These are phyloP conservation scores for Pangasianodon hypophthalmus DNA, from an alignment of 2,113 vertebrate genomes.

Conservation along the genomic window DNA sequence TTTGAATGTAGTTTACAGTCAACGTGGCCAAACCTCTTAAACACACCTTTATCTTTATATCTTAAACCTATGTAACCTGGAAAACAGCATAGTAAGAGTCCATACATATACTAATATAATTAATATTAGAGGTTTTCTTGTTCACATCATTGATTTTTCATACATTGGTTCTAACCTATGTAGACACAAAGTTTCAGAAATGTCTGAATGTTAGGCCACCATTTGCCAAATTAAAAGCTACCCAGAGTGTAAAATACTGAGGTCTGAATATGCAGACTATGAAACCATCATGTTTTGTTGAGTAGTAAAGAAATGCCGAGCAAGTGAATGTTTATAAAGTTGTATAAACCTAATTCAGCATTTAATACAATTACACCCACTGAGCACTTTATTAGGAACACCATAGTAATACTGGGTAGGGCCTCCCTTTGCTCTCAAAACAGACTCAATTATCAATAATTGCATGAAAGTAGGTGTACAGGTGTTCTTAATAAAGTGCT, in stretches of 20 bases:
- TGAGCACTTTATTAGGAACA: too few species aligned
- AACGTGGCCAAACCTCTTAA: not conserved
- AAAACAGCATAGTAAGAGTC: not conserved
- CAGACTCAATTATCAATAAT: too few species aligned
- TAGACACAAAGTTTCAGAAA: not conserved
- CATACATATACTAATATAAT: not conserved
- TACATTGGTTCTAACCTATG: not conserved
- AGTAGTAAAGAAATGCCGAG: not conserved
- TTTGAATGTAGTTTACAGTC: not conserved
- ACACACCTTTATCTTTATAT: not conserved
- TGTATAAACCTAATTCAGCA: not conserved
- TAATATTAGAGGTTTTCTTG: not conserved
- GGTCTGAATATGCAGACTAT: not conserved
- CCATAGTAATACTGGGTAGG: too few species aligned
- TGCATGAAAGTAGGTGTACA: not conserved
- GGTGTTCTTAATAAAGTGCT: too few species aligned
- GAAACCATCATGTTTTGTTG: not conserved
- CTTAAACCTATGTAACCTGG: not conserved
- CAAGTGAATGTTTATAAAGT: not conserved
- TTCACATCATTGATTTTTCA: not conserved
- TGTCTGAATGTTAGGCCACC: not conserved
- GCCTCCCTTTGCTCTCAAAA: too few species aligned
- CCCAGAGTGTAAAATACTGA: not conserved
- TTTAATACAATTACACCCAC: too few species aligned
- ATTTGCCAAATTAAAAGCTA: not conserved